phyloP scores from a whole-genome alignment of 2,113 vertebrate genomes.

The Anolis carolinensis region DNA sequence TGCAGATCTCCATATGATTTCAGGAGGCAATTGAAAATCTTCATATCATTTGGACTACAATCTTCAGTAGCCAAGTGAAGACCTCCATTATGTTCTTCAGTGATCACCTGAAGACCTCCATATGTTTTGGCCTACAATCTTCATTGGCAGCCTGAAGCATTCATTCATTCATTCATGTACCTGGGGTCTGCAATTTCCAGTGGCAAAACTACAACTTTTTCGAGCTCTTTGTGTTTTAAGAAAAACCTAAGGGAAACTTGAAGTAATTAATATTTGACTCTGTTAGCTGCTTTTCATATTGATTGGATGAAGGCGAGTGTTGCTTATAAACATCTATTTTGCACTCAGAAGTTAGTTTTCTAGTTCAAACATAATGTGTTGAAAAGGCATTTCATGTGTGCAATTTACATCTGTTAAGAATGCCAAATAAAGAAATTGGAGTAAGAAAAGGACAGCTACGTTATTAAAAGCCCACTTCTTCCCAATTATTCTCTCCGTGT shows the following conservation, averaged over 20 bases:
- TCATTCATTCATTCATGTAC: too few species aligned
- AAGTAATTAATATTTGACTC: neutral
- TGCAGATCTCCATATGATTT: too few species aligned
- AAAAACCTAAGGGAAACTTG: too few species aligned
- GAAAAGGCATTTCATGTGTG: neutral
- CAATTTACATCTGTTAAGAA: neutral
- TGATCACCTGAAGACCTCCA: neutral
- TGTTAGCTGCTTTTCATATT: neutral
- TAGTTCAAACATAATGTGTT: neutral
- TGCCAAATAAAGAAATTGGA: neutral
- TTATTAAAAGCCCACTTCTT: rapidly evolving
- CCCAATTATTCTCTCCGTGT: neutral
- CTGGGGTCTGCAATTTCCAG: too few species aligned
- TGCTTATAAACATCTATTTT: neutral
- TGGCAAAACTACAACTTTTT: too few species aligned
- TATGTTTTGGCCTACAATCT: too few species aligned
- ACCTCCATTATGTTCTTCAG: too few species aligned
- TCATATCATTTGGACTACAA: too few species aligned
- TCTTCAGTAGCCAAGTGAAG: too few species aligned
- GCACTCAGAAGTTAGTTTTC: neutral
- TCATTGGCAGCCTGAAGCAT: too few species aligned
- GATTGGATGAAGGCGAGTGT: neutral
- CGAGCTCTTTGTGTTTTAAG: too few species aligned
- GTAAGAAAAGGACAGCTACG: neutral
- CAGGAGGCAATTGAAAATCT: too few species aligned